phyloP scores from a whole-genome alignment of 2,113 vertebrate species.

The Chinchilla lanigera region DNA sequence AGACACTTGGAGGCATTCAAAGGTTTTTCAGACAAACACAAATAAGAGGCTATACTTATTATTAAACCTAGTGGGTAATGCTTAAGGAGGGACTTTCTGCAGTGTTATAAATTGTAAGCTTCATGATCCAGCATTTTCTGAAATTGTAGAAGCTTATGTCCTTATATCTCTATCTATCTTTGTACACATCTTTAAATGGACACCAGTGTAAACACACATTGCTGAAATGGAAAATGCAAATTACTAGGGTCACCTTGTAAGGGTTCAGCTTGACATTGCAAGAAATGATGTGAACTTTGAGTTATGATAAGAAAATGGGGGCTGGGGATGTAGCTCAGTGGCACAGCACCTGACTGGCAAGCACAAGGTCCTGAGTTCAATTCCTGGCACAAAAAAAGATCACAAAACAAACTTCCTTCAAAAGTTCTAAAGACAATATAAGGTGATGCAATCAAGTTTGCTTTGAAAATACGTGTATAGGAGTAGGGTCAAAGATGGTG shows the following conservation, averaged over 20 bases:
- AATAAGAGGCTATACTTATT: not conserved
- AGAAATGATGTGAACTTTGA: not conserved
- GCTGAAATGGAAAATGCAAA: constrained; percentile 44
- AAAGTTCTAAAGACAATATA: constrained; percentile 16
- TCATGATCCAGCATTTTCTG: not conserved
- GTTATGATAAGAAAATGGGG: not conserved
- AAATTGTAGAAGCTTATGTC: constrained; percentile 43
- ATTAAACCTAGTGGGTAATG: constrained; percentile 6
- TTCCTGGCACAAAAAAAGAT: no score
- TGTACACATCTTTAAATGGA: not conserved
- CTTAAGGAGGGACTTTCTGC: not conserved
- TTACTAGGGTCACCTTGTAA: not conserved
- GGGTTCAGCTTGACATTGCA: not conserved
- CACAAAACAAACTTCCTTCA: not conserved
- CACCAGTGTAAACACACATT: constrained; percentile 12
- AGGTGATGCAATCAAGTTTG: not conserved
- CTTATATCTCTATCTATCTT: not conserved
- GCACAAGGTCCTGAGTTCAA: no score
- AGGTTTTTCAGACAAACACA: constrained; percentile 17
- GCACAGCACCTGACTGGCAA: no score
- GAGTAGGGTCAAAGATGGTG: not conserved
- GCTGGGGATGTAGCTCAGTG: no score
- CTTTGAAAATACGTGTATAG: not conserved
- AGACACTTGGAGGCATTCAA: not conserved
- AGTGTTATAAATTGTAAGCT: not conserved